These are phyloP conservation scores for Diadegma fenestrale DNA, from an alignment of 2,888 invertebrate species.

Conservation along the genomic window DNA sequence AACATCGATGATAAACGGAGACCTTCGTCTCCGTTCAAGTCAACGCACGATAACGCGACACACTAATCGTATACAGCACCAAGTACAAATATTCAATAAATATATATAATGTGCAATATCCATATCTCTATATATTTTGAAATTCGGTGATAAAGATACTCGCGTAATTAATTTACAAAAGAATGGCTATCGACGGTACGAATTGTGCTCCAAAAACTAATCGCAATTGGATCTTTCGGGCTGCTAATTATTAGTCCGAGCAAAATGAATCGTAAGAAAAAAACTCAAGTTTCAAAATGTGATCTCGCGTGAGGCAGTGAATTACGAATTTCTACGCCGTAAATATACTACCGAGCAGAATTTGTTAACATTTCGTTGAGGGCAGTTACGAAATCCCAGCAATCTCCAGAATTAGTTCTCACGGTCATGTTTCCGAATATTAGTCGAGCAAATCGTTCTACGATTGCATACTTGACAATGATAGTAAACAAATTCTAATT, in stretches of 20 bases:
- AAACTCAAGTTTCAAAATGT: neutral
- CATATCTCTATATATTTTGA: neutral
- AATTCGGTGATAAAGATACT: neutral
- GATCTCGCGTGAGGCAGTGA: neutral
- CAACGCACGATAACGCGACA: conserved; percentile 60
- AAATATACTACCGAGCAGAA: neutral
- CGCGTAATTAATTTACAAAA: neutral
- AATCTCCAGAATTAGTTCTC: conserved; percentile 73
- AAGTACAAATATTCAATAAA: neutral
- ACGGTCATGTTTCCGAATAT: conserved; percentile 65
- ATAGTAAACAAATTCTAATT: neutral
- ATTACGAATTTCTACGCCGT: neutral
- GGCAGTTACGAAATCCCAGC: conserved; percentile 64
- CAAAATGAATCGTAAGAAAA: neutral
- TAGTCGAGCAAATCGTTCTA: conserved; percentile 14
- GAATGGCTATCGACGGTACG: neutral
- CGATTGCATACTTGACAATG: conserved; percentile 40
- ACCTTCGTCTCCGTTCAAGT: conserved; percentile 37
- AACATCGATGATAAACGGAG: conserved; percentile 13
- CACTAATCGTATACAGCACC: neutral
- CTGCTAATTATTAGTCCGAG: neutral
- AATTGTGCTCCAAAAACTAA: neutral
- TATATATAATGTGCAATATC: neutral
- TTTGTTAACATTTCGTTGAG: conserved; percentile 43
- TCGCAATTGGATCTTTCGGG: neutral